These are phyloP conservation scores for Pseudochirops cupreus DNA, from an alignment of 2,797 vertebrate species.

Conservation along the genomic window DNA sequence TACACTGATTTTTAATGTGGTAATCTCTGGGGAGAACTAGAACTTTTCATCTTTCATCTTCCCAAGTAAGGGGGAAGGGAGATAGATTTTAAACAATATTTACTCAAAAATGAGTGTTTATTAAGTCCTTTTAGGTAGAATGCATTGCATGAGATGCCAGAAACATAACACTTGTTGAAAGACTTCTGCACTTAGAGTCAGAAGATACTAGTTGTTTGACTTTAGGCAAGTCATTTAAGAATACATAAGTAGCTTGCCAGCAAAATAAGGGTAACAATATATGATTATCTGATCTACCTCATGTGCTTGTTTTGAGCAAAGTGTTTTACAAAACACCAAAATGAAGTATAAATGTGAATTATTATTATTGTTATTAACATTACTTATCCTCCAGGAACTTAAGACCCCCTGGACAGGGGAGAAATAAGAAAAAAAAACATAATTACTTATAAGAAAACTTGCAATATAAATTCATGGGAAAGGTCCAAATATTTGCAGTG, in stretches of 20 bases:
- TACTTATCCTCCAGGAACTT: neutral
- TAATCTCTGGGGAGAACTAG: neutral
- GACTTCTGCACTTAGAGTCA: neutral
- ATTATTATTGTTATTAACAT: neutral
- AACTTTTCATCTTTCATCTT: constrained; percentile 46
- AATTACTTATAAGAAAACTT: neutral
- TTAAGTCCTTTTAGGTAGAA: neutral
- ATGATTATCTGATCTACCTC: neutral
- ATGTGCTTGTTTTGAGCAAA: neutral
- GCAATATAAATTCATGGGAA: neutral
- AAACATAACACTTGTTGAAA: neutral
- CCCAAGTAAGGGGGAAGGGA: neutral
- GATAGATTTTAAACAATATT: neutral
- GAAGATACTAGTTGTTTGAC: neutral
- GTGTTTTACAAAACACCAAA: neutral
- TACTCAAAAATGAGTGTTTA: neutral
- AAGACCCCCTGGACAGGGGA: neutral
- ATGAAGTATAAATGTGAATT: neutral
- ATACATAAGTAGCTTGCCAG: neutral
- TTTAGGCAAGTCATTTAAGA: neutral
- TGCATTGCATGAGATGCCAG: neutral
- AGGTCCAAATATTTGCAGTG: neutral
- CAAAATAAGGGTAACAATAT: neutral
- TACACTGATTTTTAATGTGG: neutral
- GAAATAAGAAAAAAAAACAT: neutral